Base-by-base conservation (phyloP, 2,113 vertebrate genomes). In the Neolamprologus hecqui region DNA sequence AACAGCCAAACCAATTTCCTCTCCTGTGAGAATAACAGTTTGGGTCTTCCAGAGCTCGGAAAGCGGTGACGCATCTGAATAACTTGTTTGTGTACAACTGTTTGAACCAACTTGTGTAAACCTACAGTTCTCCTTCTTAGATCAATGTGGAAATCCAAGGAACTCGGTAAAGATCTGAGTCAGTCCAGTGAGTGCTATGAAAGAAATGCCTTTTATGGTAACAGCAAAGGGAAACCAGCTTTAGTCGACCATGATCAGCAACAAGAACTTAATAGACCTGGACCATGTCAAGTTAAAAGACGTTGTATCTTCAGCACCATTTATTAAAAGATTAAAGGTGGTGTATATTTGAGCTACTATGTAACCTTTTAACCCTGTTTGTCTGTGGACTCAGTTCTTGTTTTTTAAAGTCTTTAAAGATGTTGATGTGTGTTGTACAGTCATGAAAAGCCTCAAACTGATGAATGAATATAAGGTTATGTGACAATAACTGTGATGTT, bases 31-130 rank as follows among this genome's bases (percentile, higher is more conserved):
- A 26, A 26, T 6, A 4, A 42, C 68, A 73, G 21, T 73, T 73
- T 28, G 21, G 68, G 2, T 73, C 68, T 73, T 73, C 68, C 13
- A 73, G 21, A 73, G 37, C 21, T 6, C 1, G 37, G 21, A 73
- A 73, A 45, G 5, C 6, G 0, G 21, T 26, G 21, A 1, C 3
- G 0, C 68, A 73, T 45, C 40, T 0, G 68, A 45, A 45, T 73
- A 73, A 17, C 65, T 23, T 70, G n/a, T 40, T 70, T 70, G 2
- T 40, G 35, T 70, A 21, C 63, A 70, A 42, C 19, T 14, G 19
- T 70, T 23, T 70, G 37, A 45, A 70, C 7, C 8, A 23, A 4
- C 21, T 10, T 73, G 21, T 26, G 21, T 70, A 73, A 45, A 42
- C 13, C 40, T 73, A 11, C 13, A 73, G 14, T 73, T 45, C 21